A percentile compares a stretch with the other conserved stretches of the same genome.
Conservation (phyloP, 2,888 invertebrate genomes). For the Bruchidius siliquastri region DNA sequence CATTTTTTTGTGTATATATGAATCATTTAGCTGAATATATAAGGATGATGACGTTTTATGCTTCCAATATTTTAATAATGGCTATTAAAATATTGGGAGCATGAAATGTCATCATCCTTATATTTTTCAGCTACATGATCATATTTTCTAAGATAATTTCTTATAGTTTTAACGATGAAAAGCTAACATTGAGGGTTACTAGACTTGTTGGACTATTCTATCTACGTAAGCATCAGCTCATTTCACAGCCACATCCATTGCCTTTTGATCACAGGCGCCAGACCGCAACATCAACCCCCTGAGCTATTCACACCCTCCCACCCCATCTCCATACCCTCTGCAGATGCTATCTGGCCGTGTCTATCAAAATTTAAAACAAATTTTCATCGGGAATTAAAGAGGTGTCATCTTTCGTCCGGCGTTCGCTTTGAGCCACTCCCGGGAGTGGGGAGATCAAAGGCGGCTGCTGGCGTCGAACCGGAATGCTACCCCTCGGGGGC, state of each 20-base stretch:
- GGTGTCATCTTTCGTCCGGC: constrained; percentile 45
- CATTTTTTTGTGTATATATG: no score
- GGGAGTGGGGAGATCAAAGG: neutral
- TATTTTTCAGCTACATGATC: no score
- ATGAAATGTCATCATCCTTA: no score
- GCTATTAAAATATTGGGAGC: no score
- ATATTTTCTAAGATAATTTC: no score
- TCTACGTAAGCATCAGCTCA: no score
- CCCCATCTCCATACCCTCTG: neutral
- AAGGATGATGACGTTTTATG: no score
- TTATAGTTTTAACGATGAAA: no score
- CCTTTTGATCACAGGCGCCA: neutral
- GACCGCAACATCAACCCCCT: neutral
- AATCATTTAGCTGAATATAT: no score
- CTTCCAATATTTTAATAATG: no score
- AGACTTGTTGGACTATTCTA: no score
- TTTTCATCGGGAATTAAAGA: constrained; percentile 47
- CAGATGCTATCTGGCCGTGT: constrained; percentile 36
- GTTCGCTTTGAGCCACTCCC: constrained; percentile 34
- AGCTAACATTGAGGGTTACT: no score
- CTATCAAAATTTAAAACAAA: constrained; percentile 42
- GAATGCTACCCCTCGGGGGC: neutral
- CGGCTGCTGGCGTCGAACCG: neutral
- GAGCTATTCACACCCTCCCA: neutral
- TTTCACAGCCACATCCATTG: neutral